A percentile compares a stretch with the other conserved stretches of the same genome.
These are phyloP conservation scores for Phania funesta DNA, from an alignment of 2,888 invertebrate species.

Conservation along the genomic window DNA sequence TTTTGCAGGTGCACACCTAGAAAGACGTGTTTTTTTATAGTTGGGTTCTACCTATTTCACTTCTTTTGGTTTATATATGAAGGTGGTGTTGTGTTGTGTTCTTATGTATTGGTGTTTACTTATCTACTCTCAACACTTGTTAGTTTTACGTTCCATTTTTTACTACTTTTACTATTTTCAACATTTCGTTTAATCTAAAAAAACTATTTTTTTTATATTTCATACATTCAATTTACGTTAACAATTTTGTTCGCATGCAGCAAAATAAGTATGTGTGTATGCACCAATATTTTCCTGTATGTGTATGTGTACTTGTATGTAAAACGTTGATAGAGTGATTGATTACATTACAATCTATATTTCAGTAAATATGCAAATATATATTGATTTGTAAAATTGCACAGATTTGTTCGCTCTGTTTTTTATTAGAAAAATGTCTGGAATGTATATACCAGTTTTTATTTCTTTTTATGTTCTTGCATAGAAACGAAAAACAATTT, in stretches of 20 bases:
- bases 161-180: neutral
- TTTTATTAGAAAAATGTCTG: too few species aligned
- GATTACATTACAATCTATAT: conserved; percentile 69
- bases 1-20: too few species aligned
- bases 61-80: neutral
- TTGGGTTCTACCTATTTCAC: neutral
- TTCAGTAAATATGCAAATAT: too few species aligned
- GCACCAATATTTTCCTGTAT: neutral
- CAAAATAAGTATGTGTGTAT: too few species aligned
- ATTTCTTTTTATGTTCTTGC: too few species aligned
- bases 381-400: too few species aligned
- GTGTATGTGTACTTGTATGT: neutral
- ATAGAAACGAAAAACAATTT: too few species aligned
- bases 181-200: neutral
- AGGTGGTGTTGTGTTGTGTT: neutral
- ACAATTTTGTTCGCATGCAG: neutral
- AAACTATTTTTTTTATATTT: neutral
- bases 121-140: conserved; percentile 35
- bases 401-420: too few species aligned
- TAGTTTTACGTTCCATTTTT: neutral
- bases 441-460: too few species aligned
- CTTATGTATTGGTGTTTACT: neutral
- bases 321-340: conserved; percentile 67
- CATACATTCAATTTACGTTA: neutral
- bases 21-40: too few species aligned